Evolutionary conservation across 2,113 vertebrate species (phyloP), one percentile per base, ranked within the genome.

Genomic region (Etia nguti): DNA sequence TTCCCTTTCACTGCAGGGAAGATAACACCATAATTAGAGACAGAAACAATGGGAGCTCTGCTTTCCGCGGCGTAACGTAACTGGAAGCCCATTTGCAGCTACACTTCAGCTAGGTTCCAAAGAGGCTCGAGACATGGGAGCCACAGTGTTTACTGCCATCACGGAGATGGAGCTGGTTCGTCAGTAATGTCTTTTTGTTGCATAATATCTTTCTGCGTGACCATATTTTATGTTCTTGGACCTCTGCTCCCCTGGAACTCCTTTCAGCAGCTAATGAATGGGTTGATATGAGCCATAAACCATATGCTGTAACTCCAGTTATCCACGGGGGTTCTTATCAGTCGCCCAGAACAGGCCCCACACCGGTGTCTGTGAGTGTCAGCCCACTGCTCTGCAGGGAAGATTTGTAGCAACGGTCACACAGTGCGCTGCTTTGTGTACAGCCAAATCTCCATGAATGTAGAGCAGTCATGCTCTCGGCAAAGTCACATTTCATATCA

Each of bases 281-380:
- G 59, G 34, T 85, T 86, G 60, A 90, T 92, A 88, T 81, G 80
- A 89, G 68, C 84, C 88, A 88, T 90, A 92, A 87, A 93, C 70
- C 60, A 84, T 89, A 80, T 79, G 83, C 86, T 65, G 75, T 85
- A 90, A 91, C 80, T 85, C 83, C 85, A 87, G 46, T 56, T 84
- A 87, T 82, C 89, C 85, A 85, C 88, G 43, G 82, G 86, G 85
- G 54, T 87, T 94, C 92, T 93, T 94, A 94, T 92, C 90, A 92
- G 90, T 41, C 55, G 46, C 85, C 91, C 90, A 90, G 86, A 88
- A 24, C 83, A 86, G 85, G 83, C 88, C 91, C 84, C 82, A 85
- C 89, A 87, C 89, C 79, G 79, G 73, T 91, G 88, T 92, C 85
- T 90, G 87, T 88, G 88, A 50, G 81, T 92, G 91, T 93, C 87